phyloP scores from a whole-genome alignment of 2,888 invertebrate species.

The Ophonus ardosiacus region DNA sequence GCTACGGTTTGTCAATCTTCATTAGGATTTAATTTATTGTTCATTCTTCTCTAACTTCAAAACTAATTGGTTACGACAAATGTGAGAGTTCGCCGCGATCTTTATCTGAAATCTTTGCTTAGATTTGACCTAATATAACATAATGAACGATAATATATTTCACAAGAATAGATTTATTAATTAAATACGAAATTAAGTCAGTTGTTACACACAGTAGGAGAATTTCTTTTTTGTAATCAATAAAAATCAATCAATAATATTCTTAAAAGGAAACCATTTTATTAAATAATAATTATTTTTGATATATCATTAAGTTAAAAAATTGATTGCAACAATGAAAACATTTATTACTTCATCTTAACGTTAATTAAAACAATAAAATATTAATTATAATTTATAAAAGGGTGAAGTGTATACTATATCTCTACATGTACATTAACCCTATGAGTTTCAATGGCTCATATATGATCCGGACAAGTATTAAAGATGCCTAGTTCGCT shows the following conservation, averaged over 20 bases:
- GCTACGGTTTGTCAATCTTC: constrained; percentile 26
- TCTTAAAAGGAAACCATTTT: not conserved
- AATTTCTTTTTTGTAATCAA: not conserved
- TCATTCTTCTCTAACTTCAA: not conserved
- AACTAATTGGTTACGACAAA: constrained; percentile 12
- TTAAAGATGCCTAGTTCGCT: too few species aligned
- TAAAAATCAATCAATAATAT: not conserved
- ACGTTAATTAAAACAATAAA: too few species aligned
- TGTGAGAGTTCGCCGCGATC: constrained; percentile 7
- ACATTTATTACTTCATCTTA: too few species aligned
- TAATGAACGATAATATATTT: not conserved
- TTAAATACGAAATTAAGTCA: not conserved
- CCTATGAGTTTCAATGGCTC: too few species aligned
- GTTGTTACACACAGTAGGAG: not conserved
- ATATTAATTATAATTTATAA: too few species aligned
- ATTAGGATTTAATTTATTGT: constrained; percentile 19
- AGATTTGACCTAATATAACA: constrained; percentile 4
- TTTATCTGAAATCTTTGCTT: constrained; percentile 1
- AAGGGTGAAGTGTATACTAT: too few species aligned
- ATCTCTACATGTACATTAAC: too few species aligned
- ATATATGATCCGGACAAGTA: too few species aligned
- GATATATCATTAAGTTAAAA: too few species aligned
- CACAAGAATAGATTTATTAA: not conserved
- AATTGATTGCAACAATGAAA: too few species aligned
- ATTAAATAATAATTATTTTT: too few species aligned